Evolutionary conservation across 2,113 vertebrate species (phyloP), one percentile per base, ranked within the genome.

Genomic region (Mastomys coucha): DNA sequence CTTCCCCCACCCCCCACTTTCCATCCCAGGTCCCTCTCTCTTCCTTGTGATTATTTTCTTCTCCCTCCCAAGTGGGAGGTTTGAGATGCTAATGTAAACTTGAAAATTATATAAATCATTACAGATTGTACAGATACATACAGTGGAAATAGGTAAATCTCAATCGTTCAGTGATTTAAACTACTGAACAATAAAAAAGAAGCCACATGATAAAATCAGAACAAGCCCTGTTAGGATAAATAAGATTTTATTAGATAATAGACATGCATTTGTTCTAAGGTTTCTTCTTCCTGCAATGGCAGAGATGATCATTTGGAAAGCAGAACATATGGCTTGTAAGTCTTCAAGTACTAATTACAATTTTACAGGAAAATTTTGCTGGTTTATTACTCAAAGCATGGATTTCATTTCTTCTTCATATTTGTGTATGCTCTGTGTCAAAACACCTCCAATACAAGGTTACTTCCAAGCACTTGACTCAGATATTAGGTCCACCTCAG

Each of bases 351-450:
- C 53, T 76, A 80, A 76, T 53, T 80, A 11, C 7, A 28, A n/a
- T 89, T 94, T 91, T 91, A 73, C 8, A 70, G 6, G 58, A 67
- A 36, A 92, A 28, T 10, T 58, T 87, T 96, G 31, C 39, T 67
- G 67, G 75, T 13, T 31, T 26, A 24, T 4, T 14, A 45, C 3
- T 89, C 49, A 39, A 85, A 81, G 6, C 1, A 67, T 39, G n/a
- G 51, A 1, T 24, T 81, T 91, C 36, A 53, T 56, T 93, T 96
- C 5, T 51, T 91, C 20, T 20, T 92, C 17, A 19, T 12, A 13
- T 75, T n/a, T 31, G 11, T 1, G 0, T 26, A 8, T 63, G 20
- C 17, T 65, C 0, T 26, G 9, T 73, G 5, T 45, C 19, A 28
- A 78, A 78, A n/a, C 4, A 53, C 8, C 53, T 42, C 13, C 5